A percentile compares a stretch with the other conserved stretches of the same genome.
Conservation (phyloP, 2,797 vertebrate genomes). For the Pithecia hirsuta region DNA sequence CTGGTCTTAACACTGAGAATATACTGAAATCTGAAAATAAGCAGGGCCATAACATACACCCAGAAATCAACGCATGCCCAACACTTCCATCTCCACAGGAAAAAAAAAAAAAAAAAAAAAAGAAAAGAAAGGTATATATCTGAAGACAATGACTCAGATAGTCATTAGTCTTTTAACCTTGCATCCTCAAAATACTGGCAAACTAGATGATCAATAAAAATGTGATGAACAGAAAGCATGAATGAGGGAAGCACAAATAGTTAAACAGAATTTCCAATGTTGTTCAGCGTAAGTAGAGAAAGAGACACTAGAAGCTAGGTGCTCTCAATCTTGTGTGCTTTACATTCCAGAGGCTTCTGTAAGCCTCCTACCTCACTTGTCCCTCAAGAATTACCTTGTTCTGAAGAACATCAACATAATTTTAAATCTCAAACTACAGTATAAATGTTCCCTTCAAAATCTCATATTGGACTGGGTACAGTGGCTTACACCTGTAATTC, state of each 20-base stretch:
- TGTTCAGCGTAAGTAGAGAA: not conserved
- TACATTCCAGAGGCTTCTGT: not conserved
- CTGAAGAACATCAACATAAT: not conserved
- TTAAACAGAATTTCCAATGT: not conserved
- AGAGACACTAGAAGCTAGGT: not conserved
- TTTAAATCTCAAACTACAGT: not conserved
- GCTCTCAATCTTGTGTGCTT: not conserved
- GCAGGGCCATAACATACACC: not conserved
- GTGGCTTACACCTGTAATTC: not conserved
- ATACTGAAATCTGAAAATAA: slow-evolving; percentile 28
- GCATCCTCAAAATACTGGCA: not conserved
- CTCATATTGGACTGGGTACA: not conserved
- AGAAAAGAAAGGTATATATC: not conserved
- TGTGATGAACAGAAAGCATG: not conserved
- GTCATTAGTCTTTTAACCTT: not conserved
- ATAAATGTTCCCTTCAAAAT: slow-evolving; percentile 24
- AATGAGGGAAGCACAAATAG: slow-evolving; percentile 17
- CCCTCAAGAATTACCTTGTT: not conserved
- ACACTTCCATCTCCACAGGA: not conserved
- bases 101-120: not conserved
- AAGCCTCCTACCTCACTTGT: not conserved
- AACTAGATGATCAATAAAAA: slow-evolving; percentile 12
- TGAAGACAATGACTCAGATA: not conserved
- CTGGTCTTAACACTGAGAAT: not conserved
- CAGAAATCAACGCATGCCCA: not conserved